Evolutionary conservation across 2,888 invertebrate genomes (phyloP).

Genomic region (Flexamia atlantica): DNA sequence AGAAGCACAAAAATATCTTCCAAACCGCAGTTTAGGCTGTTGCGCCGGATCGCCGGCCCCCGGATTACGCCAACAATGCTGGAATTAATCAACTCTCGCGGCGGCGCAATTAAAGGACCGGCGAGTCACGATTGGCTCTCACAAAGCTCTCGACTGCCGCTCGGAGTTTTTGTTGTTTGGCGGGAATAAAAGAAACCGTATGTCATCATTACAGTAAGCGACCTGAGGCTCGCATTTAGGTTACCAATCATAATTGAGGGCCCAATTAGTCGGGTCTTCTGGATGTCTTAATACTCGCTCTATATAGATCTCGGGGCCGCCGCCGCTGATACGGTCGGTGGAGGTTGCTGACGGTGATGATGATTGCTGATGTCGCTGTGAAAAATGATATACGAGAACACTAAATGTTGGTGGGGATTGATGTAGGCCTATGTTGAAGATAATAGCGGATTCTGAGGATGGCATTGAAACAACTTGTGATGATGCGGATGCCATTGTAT

Average conservation of each 20-base stretch:
- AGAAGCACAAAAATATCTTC: too few relatives aligned
- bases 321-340: too few relatives aligned
- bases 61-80: slow-evolving; percentile 22
- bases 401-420: too few relatives aligned
- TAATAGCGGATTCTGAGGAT: too few relatives aligned
- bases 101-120: slow-evolving; percentile 46
- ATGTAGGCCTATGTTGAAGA: too few relatives aligned
- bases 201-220: slow-evolving; percentile 64
- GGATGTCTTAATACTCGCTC: slow-evolving; percentile 47
- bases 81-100: background rate
- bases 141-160: slow-evolving; percentile 65
- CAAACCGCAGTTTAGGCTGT: background rate
- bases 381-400: too few relatives aligned
- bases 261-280: slow-evolving; percentile 42
- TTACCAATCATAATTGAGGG: slow-evolving; percentile 62
- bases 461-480: too few relatives aligned
- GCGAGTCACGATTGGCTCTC: slow-evolving; percentile 59
- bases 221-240: slow-evolving; percentile 61
- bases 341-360: background rate
- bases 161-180: slow-evolving; percentile 63
- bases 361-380: too few relatives aligned
- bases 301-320: background rate
- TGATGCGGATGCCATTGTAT: too few relatives aligned
- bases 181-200: slow-evolving; percentile 62
- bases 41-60: slow-evolving; percentile 5